Percentiles rank a stretch among this genome's conserved stretches.
Conservation (phyloP, 2,797 vertebrate genomes). For the Tadarida brasiliensis region DNA sequence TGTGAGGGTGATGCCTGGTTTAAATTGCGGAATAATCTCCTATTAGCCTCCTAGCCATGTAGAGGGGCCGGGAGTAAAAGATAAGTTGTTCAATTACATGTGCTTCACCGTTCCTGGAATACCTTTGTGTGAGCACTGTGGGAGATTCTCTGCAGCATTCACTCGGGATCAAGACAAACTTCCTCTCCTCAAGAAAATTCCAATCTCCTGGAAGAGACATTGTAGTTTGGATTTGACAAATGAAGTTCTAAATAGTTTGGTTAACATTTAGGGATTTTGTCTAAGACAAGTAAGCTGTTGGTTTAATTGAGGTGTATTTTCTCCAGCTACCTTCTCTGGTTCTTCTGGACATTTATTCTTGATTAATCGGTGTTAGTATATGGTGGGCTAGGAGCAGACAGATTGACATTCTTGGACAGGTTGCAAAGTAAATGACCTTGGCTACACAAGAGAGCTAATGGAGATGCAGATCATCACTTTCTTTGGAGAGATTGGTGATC, state of each 20-base stretch:
- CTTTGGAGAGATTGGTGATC: not conserved
- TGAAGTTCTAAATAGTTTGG: not conserved
- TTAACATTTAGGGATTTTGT: not conserved
- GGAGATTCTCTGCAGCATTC: not conserved
- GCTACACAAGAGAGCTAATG: too few species aligned
- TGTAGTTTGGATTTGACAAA: not conserved
- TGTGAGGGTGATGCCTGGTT: not conserved
- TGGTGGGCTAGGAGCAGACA: not conserved
- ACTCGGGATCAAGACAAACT: not conserved
- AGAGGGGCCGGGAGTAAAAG: not conserved
- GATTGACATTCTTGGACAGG: not conserved
- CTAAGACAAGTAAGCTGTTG: not conserved
- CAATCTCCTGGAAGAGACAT: not conserved
- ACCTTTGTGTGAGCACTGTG: not conserved
- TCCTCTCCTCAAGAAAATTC: not conserved
- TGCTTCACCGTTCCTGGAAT: too few species aligned
- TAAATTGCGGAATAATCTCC: not conserved
- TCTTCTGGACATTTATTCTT: not conserved
- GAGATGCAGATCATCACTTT: not conserved
- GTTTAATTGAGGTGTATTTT: not conserved
- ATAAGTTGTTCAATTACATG: accelerated
- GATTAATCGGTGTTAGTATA: not conserved
- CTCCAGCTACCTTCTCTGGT: not conserved
- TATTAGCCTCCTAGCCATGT: not conserved
- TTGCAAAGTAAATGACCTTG: not conserved